Base-by-base conservation (phyloP, 37 sponge, comb jelly and placozoan species). In the Spongilla lacustris region DNA sequence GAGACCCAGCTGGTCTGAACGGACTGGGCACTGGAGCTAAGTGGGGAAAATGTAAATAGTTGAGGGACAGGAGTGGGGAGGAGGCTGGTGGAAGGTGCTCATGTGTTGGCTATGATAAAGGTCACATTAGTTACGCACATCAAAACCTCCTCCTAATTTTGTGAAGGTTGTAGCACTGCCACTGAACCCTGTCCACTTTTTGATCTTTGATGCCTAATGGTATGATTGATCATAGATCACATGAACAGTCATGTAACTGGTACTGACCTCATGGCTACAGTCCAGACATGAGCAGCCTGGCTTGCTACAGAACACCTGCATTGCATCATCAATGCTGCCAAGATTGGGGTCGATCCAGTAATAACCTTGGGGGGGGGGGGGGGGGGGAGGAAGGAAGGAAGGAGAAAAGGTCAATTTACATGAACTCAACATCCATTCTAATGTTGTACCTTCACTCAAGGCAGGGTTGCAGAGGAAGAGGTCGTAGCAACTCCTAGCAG, bases 311-410 rank as follows among this genome's bases (percentile, higher is more conserved):
- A 73, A 80, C 2, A 86, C 92, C 50, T 86, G 84, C 4, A 95
- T 19, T 29, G 92, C 86, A 73, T 95, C 95, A 17, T 46, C 73
- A 14, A 68, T 19, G 25, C 84, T 89, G 48, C 92, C 95, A 71
- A 95, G 70, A 81, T 95, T 95, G 67, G 95, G 95, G 68, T 95
- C 95, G 73, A 95, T 89, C 86, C 88, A 92, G 68, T 92, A 92
- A 49, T 89, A 85, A 11, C 87, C 92, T 89, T 4, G 17, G 22
- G 4, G 13, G n/a, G 23, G 67, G 67, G 27, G 67, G 25, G 10
- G 10, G 25, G 70, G 4, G 70, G 25, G 70, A 9, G 70, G 25
- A 9, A 5, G 25, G 27, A 6, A 6, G 41, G 41, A 6, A 41
- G 6, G 41, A 41, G 41, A 41, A 6, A 41, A 41, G 41, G 41